These are phyloP conservation scores for Craterocephalus amniculus DNA, from an alignment of 2,797 vertebrate species.

Conservation along the genomic window DNA sequence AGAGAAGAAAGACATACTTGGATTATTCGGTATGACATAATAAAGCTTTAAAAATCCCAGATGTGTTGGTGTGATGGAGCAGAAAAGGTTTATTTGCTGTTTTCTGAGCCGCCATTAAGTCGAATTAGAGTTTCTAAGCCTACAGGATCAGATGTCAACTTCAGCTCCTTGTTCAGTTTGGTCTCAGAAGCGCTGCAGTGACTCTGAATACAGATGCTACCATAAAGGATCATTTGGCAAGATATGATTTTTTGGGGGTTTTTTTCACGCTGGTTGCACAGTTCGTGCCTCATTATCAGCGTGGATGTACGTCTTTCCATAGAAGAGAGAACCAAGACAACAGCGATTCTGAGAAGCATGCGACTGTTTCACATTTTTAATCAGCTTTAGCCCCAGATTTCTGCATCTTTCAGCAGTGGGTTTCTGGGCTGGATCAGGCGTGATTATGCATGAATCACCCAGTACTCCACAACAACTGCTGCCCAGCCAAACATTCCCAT, in stretches of 20 bases:
- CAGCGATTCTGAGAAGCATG: conserved; percentile 13
- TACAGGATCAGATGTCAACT: conserved; percentile 2
- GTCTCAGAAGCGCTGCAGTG: conserved; percentile 1
- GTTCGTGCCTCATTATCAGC: conserved; percentile 35
- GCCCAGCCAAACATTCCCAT: conserved; percentile 46
- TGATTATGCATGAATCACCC: conserved; percentile 65
- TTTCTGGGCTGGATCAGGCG: conserved; percentile 46
- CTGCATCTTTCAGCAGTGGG: conserved; percentile 44
- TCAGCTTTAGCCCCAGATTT: conserved; percentile 61
- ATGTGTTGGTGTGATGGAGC: conserved; percentile 8
- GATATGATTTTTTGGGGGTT: conserved; percentile 2
- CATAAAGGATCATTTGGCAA: conserved; percentile 19
- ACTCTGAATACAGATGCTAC: conserved; percentile 7
- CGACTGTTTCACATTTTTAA: conserved; percentile 47
- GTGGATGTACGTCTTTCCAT: conserved; percentile 39
- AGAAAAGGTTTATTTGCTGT: conserved; percentile 5
- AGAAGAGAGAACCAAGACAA: conserved; percentile 38
- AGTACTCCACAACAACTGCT: conserved; percentile 55
- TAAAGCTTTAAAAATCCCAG: not conserved
- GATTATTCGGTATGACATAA: conserved; percentile 37
- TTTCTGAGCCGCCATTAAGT: not conserved
- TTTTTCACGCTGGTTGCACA: conserved; percentile 26
- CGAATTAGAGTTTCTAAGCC: not conserved
- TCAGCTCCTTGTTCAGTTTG: not conserved
- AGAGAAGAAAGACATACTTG: conserved; percentile 24